phyloP scores from a whole-genome alignment of 2,797 vertebrate genomes.

The Phoebastria nigripes region DNA sequence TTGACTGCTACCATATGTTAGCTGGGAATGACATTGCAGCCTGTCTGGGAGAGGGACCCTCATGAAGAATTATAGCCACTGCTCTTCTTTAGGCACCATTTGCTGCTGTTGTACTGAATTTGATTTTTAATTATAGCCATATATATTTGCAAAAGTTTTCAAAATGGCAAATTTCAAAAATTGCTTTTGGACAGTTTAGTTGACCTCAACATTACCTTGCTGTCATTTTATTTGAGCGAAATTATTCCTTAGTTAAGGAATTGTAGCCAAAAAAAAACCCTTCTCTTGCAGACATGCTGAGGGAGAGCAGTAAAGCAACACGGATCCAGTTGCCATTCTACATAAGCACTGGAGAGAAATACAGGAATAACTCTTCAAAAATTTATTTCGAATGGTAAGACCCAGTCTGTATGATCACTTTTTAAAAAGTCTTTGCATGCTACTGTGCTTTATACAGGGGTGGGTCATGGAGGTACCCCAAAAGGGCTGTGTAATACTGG shows the following conservation, averaged over 20 bases:
- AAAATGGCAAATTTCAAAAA: background rate
- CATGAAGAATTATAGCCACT: background rate
- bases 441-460: background rate
- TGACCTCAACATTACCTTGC: background rate
- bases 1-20: conserved; percentile 26
- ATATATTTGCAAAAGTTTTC: background rate
- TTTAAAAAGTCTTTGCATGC: background rate
- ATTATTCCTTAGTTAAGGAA: background rate
- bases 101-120: background rate
- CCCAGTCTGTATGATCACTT: background rate
- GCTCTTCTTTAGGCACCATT: background rate
- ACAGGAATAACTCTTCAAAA: background rate
- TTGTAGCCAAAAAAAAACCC: background rate
- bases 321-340: background rate
- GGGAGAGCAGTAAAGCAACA: background rate
- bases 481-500: background rate
- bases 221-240: background rate
- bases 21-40: background rate
- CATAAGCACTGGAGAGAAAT: background rate
- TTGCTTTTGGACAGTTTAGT: background rate
- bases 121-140: background rate
- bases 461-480: background rate
- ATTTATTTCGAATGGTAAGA: background rate
- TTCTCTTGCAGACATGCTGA: background rate
- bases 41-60: background rate